A percentile compares a stretch with the other conserved stretches of the same genome.
Conservation (phyloP, 2,888 invertebrate species). For the Caenorhabditis drosophilae region DNA sequence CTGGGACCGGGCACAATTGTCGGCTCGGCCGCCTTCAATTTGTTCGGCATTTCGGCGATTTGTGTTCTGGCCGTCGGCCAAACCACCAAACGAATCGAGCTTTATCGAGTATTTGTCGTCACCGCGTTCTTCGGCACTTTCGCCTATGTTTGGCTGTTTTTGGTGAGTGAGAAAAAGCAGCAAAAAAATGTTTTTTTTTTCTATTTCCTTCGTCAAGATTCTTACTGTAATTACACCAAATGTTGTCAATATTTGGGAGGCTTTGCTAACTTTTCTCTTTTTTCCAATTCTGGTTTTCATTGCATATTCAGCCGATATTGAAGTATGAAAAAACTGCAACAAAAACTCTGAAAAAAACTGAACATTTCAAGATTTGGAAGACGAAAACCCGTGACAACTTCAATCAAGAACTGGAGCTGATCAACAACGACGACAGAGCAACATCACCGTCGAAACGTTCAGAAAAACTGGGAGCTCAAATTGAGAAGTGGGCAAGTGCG, state of each 20-base stretch:
- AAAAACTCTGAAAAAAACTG: constrained; percentile 15
- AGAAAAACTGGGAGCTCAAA: constrained; percentile 32
- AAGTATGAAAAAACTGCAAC: constrained; percentile 45
- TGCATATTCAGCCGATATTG: constrained; percentile 74
- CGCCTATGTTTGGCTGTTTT: constrained; percentile 75
- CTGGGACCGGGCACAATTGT: constrained; percentile 75
- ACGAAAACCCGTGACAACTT: no score
- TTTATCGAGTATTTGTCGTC: constrained; percentile 70
- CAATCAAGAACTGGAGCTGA: no score
- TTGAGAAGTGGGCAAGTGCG: constrained; percentile 38
- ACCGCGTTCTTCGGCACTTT: constrained; percentile 72
- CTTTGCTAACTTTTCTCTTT: constrained; percentile 73
- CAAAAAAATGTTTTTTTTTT: not conserved
- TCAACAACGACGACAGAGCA: no score
- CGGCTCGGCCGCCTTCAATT: constrained; percentile 76
- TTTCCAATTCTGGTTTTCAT: constrained; percentile 74
- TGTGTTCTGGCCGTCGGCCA: constrained; percentile 71
- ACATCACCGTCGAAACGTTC: constrained; percentile 1
- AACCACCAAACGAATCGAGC: constrained; percentile 47
- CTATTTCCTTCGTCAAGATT: no score
- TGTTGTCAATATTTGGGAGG: constrained; percentile 72
- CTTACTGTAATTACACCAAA: constrained; percentile 45
- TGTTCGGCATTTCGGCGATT: constrained; percentile 74
- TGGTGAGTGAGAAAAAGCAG: constrained; percentile 56
- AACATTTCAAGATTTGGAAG: constrained; percentile 35